A percentile compares a stretch with the other conserved stretches of the same genome.
These are phyloP conservation scores for Nesoenas mayeri DNA, from an alignment of 2,113 vertebrate genomes.

Conservation along the genomic window DNA sequence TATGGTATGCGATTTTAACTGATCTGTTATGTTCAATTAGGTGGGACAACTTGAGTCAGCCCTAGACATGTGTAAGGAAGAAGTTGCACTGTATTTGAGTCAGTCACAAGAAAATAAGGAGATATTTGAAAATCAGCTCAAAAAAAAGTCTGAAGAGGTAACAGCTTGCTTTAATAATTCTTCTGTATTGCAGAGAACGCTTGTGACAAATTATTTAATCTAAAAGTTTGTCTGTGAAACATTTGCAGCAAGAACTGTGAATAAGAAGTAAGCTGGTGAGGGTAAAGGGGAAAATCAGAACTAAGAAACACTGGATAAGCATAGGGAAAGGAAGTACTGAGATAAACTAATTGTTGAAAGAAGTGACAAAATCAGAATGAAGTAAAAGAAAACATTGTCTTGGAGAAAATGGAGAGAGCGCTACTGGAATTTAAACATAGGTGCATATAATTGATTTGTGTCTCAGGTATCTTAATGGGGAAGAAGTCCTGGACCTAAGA, in stretches of 20 bases:
- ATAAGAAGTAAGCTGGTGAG: background rate
- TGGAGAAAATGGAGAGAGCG: background rate
- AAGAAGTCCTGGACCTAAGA: background rate
- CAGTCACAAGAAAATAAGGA: conserved; percentile 82
- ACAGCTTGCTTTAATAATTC: background rate
- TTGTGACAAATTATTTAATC: background rate
- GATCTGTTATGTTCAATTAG: conserved; percentile 66
- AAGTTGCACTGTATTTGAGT: conserved; percentile 80
- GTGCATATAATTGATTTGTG: background rate
- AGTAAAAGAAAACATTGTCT: background rate
- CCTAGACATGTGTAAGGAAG: conserved; percentile 81
- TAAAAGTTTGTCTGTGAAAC: background rate
- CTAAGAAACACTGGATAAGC: background rate
- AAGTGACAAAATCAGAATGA: background rate
- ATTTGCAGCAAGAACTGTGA: background rate
- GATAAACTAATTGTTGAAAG: background rate
- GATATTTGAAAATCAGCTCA: conserved; percentile 80
- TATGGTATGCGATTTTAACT: background rate
- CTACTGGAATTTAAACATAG: background rate
- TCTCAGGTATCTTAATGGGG: background rate
- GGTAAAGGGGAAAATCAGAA: background rate
- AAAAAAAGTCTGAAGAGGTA: conserved; percentile 85
- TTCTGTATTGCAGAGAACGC: background rate
- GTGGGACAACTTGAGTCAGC: conserved; percentile 83
- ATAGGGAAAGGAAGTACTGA: background rate